Base-by-base conservation (phyloP, 2,888 invertebrate species). In the Rhagophthalmus giganteus region DNA sequence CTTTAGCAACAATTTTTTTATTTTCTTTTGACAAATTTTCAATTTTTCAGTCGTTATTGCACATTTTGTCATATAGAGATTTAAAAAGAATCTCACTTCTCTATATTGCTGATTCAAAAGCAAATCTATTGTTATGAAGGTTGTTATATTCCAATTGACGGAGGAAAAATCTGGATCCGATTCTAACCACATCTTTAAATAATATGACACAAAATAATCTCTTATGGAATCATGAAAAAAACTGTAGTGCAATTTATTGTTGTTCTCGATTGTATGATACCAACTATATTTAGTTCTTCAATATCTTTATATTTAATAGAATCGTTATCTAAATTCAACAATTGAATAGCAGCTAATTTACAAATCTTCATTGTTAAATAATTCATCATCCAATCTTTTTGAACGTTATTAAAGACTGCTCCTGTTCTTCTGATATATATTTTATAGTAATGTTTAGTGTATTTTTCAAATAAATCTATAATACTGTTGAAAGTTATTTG, bases 181-280 rank as follows among this genome's bases (percentile, higher is more conserved):
- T 34, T 41, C 34, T 28, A 47, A 28, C 53, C 53, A 53, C 1
- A 16, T 15, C 10, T 28, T 26, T 2, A 47, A 10, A 2, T 26
- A 41, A 27, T 41, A 11, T 8, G 47, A 20, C 15, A 42, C 12
- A 27, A 53, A 41, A 26, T 37, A 53, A 37, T 53, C 53, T 8
- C 47, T 25, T 3, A 53, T 24, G 1, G 53, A 42, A 33, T 53
- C 47, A 34, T 53, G 47, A 8, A 41, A 31, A 37, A 53, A 53
- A 9, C 24, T 24, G 16, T 20, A 38, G 1, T 42, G 10, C 7
- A 27, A 13, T 7, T 11, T 34, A 25, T 15, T 39, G 13, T 9
- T 9, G 2, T 4, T 5, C 33, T 15, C 1, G 30, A 47, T 12
- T 47, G 46, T 15, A 53, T 28, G 31, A 53, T 5, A 14, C 53